Percentiles rank a stretch among this genome's conserved stretches.
Evolutionary conservation across 2,888 invertebrate species (phyloP).

Genomic region (Diarsia dahlii): DNA sequence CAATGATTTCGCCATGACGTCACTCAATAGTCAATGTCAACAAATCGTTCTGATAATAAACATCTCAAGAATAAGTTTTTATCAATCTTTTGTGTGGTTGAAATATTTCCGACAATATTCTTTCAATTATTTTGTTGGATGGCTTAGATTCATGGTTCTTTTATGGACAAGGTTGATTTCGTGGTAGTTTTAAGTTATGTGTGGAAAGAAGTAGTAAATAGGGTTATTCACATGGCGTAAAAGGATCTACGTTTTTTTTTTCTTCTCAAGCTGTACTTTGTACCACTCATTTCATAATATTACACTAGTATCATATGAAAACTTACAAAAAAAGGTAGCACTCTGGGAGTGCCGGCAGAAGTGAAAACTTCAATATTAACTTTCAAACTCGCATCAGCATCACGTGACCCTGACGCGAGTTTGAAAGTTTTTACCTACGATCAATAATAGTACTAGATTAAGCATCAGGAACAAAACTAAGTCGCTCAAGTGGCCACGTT

Average conservation of each 20-base stretch:
- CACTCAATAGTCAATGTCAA: slow-evolving; percentile 52
- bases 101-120: slow-evolving; percentile 11
- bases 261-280: no score
- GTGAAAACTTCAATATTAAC: no score
- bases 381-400: no score
- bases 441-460: no score
- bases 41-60: slow-evolving; percentile 50
- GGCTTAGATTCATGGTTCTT: neutral
- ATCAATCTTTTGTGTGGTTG: slow-evolving; percentile 34
- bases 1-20: slow-evolving; percentile 50
- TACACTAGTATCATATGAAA: neutral
- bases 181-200: no score
- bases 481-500: no score
- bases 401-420: no score
- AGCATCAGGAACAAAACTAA: no score
- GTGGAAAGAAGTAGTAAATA: neutral
- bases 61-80: slow-evolving; percentile 55
- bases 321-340: no score
- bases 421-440: no score
- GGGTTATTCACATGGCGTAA: neutral
- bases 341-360: no score
- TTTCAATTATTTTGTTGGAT: neutral
- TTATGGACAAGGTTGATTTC: neutral
- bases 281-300: neutral
- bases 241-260: neutral